Conservation (phyloP, 2,888 invertebrate genomes). For the Drymonia ruficornis region DNA sequence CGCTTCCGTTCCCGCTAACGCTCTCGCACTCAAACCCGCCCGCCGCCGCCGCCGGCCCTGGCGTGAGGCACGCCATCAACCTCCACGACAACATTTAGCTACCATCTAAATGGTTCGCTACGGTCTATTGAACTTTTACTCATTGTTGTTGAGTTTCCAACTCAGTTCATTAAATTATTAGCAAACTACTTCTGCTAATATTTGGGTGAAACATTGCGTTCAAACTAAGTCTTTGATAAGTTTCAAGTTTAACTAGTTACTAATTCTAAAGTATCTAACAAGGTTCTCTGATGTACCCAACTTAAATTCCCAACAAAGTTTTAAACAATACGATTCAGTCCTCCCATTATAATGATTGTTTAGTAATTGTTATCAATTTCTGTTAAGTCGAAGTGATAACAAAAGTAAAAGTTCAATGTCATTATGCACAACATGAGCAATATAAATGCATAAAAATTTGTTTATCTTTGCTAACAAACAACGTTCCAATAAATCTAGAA, state of each 20-base stretch:
- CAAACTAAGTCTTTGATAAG: neutral
- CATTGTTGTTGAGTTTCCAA: constrained; percentile 10
- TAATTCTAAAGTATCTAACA: neutral
- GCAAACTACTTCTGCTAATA: neutral
- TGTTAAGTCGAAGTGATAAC: constrained; percentile 19
- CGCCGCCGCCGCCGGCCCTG: constrained; percentile 51
- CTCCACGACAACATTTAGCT: constrained; percentile 14
- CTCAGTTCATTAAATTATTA: neutral
- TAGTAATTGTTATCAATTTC: neutral
- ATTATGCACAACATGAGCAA: constrained; percentile 45
- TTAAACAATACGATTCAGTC: neutral
- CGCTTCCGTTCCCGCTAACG: constrained; percentile 49
- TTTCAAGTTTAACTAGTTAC: neutral
- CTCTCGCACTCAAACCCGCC: constrained; percentile 71
- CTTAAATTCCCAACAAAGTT: constrained; percentile 20
- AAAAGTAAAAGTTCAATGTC: constrained; percentile 51
- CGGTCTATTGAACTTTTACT: constrained; percentile 47
- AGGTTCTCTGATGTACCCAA: constrained; percentile 10
- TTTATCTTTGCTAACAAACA: constrained; percentile 19
- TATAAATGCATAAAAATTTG: constrained; percentile 17
- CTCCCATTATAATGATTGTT: too few species aligned
- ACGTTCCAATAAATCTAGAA: constrained; percentile 17
- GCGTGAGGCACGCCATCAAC: constrained; percentile 29
- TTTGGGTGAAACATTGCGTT: neutral
- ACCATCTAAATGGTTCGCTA: constrained; percentile 20